Base-by-base conservation (phyloP, 1,140 invertebrate species). In the Drosophila pseudoobscura region DNA sequence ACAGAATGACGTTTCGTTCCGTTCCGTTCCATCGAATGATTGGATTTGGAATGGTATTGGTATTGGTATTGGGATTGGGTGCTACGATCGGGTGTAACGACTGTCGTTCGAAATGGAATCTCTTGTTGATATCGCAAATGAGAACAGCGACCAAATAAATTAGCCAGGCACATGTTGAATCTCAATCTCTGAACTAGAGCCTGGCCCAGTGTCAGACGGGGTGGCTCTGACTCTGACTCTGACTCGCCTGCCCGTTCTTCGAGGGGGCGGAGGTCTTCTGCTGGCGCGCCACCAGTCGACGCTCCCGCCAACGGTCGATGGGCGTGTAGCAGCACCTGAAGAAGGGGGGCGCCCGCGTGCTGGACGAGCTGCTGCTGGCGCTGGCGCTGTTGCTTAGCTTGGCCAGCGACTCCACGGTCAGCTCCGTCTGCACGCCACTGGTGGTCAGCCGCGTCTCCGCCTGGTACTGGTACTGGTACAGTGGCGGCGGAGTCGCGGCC, bases 51-150 rank as follows among this genome's bases (percentile, higher is more conserved):
- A 46, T 39, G 15, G 61, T 62, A 66, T 45, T 54, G 15, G 61
- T 62, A 66, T 45, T 54, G 20, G 43, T 24, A 24, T 45, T 41
- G 11, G 35, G 41, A 26, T 15, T 58, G 44, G 45, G 26, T 22
- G 44, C 24, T 4, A 5, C 5, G 43, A 52, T 57, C 61, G 55
- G 20, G 20, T 77, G 70, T 84, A 79, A 65, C 73, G 82, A 80
- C 63, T 85, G 82, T 82, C 35, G 54, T 75, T 82, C 73, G 84
- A 90, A 90, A 89, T 89, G 85, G 84, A 89, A 84, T 80, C 71
- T 78, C 69, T 91, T 91, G 82, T 91, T 91, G 89, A 91, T 89
- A 91, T 91, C 89, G 89, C 89, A 91, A 91, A 88, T 88, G 84
- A 89, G 61, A 82, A 90, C 84, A 90, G 78, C 82, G 73, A 59